Evolutionary conservation across 1,140 invertebrate genomes (phyloP), one percentile per base, ranked within the genome.

Genomic region (Leptinotarsa lineolata): DNA sequence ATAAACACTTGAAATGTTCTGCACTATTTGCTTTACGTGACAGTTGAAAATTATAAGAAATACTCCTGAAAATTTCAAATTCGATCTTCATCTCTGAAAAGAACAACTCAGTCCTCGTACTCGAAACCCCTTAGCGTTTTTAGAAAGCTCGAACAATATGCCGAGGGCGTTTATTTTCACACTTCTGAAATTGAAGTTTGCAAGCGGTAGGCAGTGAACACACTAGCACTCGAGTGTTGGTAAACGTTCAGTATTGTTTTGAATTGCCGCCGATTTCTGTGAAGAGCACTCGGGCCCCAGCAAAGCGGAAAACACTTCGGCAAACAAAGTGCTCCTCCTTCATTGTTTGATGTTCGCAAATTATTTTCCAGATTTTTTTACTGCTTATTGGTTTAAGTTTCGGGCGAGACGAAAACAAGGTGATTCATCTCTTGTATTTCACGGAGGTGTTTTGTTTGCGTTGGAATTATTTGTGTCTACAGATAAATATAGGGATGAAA

Each of bases 301-400:
- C 48, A 54, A 54, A 54, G 48, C 48, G n/a, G 48, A 54, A 54
- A 54, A 54, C 48, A 54, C 48, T 54, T 54, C 48, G 48, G 13
- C n/a, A 54, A n/a, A 54, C 48, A 54, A 54, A n/a, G 48, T 54
- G 48, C 13, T 54, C 1, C 48, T 16, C n/a, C n/a, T 54, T 54
- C 16, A 54, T 54, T 54, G 48, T 54, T 54, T 54, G 48, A 54
- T 54, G 48, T 54, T 54, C 48, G n/a, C 48, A 54, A 54, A 54
- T 54, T 13, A 54, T 54, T 54, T 54, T 54, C 13, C 15, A 54
- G 48, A 54, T 54, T 54, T 54, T 54, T 54, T 54, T 18, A 54
- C 48, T 54, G 48, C 48, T 54, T 54, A 54, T 54, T 54, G 48
- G 48, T 54, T 54, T 54, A 54, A 54, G 16, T 54, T 18, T 54